Percentiles rank a stretch among this genome's conserved stretches.
These are phyloP conservation scores for Microtus oregoni DNA, from an alignment of 2,113 vertebrate species.

Conservation along the genomic window DNA sequence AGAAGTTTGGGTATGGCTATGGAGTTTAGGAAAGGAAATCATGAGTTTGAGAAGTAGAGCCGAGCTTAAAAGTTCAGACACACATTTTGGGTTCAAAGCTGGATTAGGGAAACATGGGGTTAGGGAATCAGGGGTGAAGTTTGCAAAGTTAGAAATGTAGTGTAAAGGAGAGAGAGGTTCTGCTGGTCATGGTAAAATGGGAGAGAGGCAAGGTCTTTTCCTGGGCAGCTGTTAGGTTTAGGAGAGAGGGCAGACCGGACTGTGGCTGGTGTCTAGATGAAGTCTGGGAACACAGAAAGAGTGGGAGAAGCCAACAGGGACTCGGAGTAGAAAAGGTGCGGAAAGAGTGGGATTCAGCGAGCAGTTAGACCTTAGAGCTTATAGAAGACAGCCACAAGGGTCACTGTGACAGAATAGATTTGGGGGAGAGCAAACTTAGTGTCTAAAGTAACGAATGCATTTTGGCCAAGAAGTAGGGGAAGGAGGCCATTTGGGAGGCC, in stretches of 20 bases:
- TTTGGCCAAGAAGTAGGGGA: not conserved
- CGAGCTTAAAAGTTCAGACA: slow-evolving; percentile 12
- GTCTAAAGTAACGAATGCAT: slow-evolving; percentile 48
- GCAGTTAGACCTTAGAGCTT: slow-evolving; percentile 14
- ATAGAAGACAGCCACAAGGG: slow-evolving; percentile 5
- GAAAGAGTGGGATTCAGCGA: not conserved
- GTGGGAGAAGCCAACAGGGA: slow-evolving; percentile 30
- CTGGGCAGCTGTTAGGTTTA: not conserved
- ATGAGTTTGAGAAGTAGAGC: not conserved
- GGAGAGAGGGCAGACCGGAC: not conserved
- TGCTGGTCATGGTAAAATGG: slow-evolving; percentile 10
- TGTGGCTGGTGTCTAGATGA: not conserved
- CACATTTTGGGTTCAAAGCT: slow-evolving; percentile 36
- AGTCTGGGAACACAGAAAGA: not conserved
- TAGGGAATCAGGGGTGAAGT: slow-evolving; percentile 35
- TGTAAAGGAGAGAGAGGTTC: slow-evolving; percentile 21
- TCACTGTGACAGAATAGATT: slow-evolving; percentile 18
- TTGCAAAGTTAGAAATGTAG: not conserved
- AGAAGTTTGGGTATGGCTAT: not conserved
- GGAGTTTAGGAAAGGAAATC: slow-evolving; percentile 43
- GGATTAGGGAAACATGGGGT: slow-evolving; percentile 18
- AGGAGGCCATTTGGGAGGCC: not conserved
- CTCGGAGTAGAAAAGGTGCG: not conserved
- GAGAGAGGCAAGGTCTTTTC: not conserved
- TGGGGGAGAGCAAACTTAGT: not conserved